Percentiles rank a stretch among this genome's conserved stretches.
Conservation (phyloP, 2,888 invertebrate genomes). For the Anagyrus pseudococci region DNA sequence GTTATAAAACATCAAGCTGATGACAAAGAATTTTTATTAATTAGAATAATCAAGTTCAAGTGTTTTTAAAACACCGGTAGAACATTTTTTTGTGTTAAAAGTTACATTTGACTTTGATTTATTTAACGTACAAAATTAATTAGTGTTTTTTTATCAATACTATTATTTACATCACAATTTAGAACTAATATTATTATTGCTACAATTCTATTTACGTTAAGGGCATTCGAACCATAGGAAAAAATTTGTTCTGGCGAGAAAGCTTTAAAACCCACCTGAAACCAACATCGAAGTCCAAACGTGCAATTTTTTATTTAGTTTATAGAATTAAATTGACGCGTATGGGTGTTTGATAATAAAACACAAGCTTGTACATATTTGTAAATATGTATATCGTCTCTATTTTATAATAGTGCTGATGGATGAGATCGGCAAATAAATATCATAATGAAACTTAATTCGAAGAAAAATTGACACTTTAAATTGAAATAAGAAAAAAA, state of each 20-base stretch:
- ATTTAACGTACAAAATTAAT: slow-evolving; percentile 21
- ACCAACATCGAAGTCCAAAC: slow-evolving; percentile 61
- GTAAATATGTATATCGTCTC: slow-evolving; percentile 62
- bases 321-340: slow-evolving; percentile 45
- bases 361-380: slow-evolving; percentile 55
- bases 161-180: neutral
- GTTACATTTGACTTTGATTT: slow-evolving; percentile 12
- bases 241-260: slow-evolving; percentile 26
- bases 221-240: slow-evolving; percentile 22
- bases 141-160: slow-evolving; percentile 5
- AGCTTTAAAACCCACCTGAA: slow-evolving; percentile 50
- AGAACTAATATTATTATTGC: neutral
- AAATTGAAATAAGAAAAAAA: slow-evolving; percentile 48
- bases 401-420: slow-evolving; percentile 59
- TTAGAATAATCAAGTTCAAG: slow-evolving; percentile 2
- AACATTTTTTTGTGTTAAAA: slow-evolving; percentile 10
- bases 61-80: slow-evolving; percentile 12
- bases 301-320: slow-evolving; percentile 56
- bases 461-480: slow-evolving; percentile 6
- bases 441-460: slow-evolving; percentile 48
- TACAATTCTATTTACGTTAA: slow-evolving; percentile 21
- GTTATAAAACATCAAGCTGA: slow-evolving; percentile 1
- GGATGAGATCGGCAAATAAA: slow-evolving; percentile 49
- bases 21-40: slow-evolving; percentile 18
- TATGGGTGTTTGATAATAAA: slow-evolving; percentile 47